Base-by-base conservation (phyloP, 1,140 invertebrate genomes). In the Dreissena rostriformis region DNA sequence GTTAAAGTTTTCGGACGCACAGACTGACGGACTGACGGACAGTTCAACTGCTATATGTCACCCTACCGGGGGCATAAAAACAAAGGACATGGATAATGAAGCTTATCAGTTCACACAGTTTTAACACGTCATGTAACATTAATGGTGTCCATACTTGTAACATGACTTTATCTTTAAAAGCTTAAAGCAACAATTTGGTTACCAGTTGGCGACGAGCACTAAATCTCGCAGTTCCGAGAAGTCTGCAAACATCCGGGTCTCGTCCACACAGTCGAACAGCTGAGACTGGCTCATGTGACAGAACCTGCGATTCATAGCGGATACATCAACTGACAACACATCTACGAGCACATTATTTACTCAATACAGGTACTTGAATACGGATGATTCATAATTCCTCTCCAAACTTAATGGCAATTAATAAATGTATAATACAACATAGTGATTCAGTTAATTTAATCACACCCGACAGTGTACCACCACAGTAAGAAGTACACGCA, bases 151-250 rank as follows among this genome's bases (percentile, higher is more conserved):
- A 39, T 39, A 39, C 2, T 5, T 39, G 39, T 39, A 5, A 39
- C 39, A 39, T 39, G 39, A 39, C 8, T 39, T 5, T 39, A 5
- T 39, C 8, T 39, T 39, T 39, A n/a, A 11, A 29, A 19, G 70
- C 26, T 49, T n/a, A 49, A 49, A 72, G 70, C n/a, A 57, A n/a
- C 11, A 19, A 2, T 74, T 28, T 55, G 57, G 51, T 67, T 70
- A 79, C 76, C 76, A 79, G 39, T 29, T 55, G 7, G 76, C 63
- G 14, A 68, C 66, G 7, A 79, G 49, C 17, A 79, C n/a, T 12
- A 79, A 26, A 24, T 53, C 22, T 6, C 49, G 28, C n/a, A 79
- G 66, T 17, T 79, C 76, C 17, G 22, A 12, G 52, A 53, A 19
- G 5, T 68, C 39, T 22, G 14, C 11, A 28, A 79, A 70, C n/a